Conservation (phyloP, 2,113 vertebrate genomes). For the Myrmophylax atrothorax region DNA sequence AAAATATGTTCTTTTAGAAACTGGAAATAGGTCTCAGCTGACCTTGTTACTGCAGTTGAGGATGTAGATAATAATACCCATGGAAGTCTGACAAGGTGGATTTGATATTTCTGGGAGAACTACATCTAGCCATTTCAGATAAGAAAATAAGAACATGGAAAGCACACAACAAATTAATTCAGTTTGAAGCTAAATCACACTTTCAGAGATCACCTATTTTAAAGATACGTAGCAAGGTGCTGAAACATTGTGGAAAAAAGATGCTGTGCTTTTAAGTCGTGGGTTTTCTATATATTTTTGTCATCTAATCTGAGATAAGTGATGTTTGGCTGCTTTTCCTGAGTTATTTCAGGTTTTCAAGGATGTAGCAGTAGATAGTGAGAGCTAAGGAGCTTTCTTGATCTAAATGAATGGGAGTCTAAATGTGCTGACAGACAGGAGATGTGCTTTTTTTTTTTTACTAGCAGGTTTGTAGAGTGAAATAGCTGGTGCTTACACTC, state of each 20-base stretch:
- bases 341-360: not conserved
- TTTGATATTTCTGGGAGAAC: not conserved
- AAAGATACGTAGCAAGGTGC: not conserved
- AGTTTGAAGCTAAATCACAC: not conserved
- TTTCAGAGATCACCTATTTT: not conserved
- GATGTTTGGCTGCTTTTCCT: not conserved
- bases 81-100: not conserved
- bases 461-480: not conserved
- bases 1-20: not conserved
- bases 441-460: not conserved
- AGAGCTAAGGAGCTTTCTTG: not conserved
- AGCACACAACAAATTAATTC: not conserved
- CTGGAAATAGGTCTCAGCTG: not conserved
- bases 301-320: not conserved
- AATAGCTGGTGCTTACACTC: not conserved
- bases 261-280: not conserved
- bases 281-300: not conserved
- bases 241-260: not conserved
- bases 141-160: not conserved
- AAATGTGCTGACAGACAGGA: not conserved
- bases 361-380: not conserved
- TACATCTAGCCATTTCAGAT: not conserved
- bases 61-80: not conserved
- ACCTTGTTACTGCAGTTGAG: not conserved
- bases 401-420: not conserved